These are phyloP conservation scores for Melolontha melolontha DNA, from an alignment of 2,888 invertebrate species.

Conservation along the genomic window DNA sequence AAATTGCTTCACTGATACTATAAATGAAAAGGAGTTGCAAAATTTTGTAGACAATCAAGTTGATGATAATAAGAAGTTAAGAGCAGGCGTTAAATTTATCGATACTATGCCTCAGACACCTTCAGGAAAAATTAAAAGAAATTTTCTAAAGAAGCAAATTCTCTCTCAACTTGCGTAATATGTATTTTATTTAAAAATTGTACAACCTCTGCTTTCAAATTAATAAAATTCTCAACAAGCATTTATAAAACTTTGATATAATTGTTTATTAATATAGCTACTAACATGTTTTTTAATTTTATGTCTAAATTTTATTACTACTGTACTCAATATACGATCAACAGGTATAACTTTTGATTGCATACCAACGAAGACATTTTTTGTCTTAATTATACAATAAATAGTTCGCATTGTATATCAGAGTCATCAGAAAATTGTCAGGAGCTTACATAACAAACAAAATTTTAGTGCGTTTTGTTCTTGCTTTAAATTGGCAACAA, in stretches of 20 bases:
- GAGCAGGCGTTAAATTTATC: conserved; percentile 59
- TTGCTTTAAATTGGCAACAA: too few relatives aligned
- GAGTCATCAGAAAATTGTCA: too few relatives aligned
- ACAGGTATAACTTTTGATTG: too few relatives aligned
- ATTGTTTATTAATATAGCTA: neutral
- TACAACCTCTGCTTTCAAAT: conserved; percentile 8
- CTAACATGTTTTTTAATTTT: too few relatives aligned
- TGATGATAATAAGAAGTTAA: conserved; percentile 56
- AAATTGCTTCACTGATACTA: conserved; percentile 38
- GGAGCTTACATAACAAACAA: too few relatives aligned
- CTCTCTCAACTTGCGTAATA: too few relatives aligned
- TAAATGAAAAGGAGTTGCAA: conserved; percentile 53
- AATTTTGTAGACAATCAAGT: conserved; percentile 55
- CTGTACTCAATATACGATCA: too few relatives aligned
- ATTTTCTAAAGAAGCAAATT: conserved; percentile 9
- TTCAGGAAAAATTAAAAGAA: conserved; percentile 58
- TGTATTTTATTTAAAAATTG: too few relatives aligned
- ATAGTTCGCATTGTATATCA: too few relatives aligned
- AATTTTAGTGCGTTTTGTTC: too few relatives aligned
- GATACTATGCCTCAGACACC: conserved; percentile 57
- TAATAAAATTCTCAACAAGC: neutral
- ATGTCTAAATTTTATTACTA: conserved; percentile 6
- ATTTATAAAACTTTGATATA: neutral
- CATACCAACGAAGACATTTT: too few relatives aligned
- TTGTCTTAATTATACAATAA: too few relatives aligned